Percentiles rank a stretch among this genome's conserved stretches.
These are phyloP conservation scores for Dromaius novaehollandiae DNA, from an alignment of 2,113 vertebrate species.

Conservation along the genomic window DNA sequence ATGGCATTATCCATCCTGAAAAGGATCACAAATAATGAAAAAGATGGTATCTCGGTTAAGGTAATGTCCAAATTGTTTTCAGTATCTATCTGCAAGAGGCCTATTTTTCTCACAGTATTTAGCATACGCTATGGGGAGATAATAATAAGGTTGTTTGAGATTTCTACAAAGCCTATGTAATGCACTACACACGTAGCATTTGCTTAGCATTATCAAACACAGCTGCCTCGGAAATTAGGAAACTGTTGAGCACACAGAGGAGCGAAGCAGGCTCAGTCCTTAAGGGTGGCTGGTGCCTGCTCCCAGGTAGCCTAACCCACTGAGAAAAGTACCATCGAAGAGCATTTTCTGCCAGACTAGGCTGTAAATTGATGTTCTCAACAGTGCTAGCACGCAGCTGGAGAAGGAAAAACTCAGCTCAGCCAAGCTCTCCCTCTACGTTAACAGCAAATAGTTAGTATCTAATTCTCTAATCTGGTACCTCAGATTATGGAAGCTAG, in stretches of 20 bases:
- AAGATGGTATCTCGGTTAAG: not conserved
- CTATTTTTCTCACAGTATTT: not conserved
- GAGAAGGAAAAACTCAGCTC: not conserved
- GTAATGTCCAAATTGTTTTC: not conserved
- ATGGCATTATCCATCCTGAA: not conserved
- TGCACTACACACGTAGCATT: not conserved
- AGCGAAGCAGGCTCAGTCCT: not conserved
- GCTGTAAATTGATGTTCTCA: not conserved
- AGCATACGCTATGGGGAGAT: not conserved
- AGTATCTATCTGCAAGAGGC: not conserved
- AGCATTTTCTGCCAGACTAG: not conserved
- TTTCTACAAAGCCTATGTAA: not conserved
- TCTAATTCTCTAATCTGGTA: not conserved
- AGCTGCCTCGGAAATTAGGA: not conserved
- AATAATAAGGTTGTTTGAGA: not conserved
- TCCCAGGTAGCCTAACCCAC: not conserved
- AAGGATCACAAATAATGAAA: not conserved
- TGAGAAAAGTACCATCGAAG: not conserved
- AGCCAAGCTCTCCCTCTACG: not conserved
- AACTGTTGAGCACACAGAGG: not conserved
- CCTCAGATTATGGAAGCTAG: not conserved
- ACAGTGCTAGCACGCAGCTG: not conserved
- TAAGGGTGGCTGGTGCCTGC: not conserved
- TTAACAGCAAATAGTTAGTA: not conserved
- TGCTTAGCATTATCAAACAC: not conserved